Evolutionary conservation across 2,888 invertebrate species (phyloP).

Genomic region (Acrobasis consociella): DNA sequence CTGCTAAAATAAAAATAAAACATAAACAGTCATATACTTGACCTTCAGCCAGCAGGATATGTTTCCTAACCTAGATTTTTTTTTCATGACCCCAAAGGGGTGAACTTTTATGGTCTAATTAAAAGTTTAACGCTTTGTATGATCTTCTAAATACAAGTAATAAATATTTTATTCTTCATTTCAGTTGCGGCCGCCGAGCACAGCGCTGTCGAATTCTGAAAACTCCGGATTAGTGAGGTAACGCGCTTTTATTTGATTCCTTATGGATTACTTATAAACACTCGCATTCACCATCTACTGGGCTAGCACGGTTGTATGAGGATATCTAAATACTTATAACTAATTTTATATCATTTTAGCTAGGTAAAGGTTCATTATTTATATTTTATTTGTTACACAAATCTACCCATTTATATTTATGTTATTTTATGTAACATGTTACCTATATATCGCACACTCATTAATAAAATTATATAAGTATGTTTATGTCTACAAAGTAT

Average conservation of each 20-base stretch:
- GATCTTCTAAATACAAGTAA: too few species aligned
- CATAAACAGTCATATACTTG: too few species aligned
- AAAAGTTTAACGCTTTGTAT: too few species aligned
- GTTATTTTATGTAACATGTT: constrained; percentile 1
- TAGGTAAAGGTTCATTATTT: not conserved
- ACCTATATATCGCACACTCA: not conserved
- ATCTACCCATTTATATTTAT: constrained; percentile 5
- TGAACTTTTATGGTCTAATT: too few species aligned
- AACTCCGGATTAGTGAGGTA: constrained; percentile 83
- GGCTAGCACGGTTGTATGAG: not conserved
- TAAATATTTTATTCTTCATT: constrained; percentile 41
- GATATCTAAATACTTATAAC: not conserved
- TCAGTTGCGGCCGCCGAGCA: constrained; percentile 77
- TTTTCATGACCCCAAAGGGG: too few species aligned
- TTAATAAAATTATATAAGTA: not conserved
- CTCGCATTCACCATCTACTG: constrained; percentile 21
- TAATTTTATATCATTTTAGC: not conserved
- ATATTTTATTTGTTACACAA: not conserved
- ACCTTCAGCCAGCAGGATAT: too few species aligned
- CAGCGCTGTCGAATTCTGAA: constrained; percentile 78
- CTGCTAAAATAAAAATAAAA: too few species aligned
- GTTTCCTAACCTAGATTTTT: too few species aligned
- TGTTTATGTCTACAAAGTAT: constrained; percentile 6
- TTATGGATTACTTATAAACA: constrained; percentile 26
- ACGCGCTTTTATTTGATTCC: constrained; percentile 31